These are phyloP conservation scores for Teleopsis dalmanni DNA, from an alignment of 1,140 invertebrate species.

Conservation along the genomic window DNA sequence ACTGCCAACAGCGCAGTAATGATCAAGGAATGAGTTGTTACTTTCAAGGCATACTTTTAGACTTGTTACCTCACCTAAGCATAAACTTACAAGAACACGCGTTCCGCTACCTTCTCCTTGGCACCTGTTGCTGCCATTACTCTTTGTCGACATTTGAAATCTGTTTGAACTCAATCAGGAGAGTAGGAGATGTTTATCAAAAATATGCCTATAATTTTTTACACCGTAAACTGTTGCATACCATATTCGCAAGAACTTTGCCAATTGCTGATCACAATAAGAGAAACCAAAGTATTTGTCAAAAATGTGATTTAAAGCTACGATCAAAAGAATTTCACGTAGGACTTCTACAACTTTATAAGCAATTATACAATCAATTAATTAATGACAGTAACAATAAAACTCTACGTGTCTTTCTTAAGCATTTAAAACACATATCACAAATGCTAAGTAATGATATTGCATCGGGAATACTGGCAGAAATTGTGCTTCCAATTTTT, in stretches of 20 bases:
- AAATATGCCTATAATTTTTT: conserved; percentile 37
- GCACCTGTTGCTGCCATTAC: conserved; percentile 38
- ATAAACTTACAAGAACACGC: conserved; percentile 28
- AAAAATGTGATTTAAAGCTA: conserved; percentile 29
- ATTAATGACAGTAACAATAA: background rate
- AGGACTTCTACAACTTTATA: conserved; percentile 27
- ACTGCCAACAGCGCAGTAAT: conserved; percentile 21
- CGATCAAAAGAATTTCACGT: conserved; percentile 28
- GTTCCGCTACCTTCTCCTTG: conserved; percentile 26
- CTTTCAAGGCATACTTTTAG: conserved; percentile 32
- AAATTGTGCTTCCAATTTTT: conserved; percentile 35
- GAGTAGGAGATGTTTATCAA: conserved; percentile 23
- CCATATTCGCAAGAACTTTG: conserved; percentile 21
- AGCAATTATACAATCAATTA: conserved; percentile 7
- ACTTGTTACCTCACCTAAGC: conserved; percentile 21
- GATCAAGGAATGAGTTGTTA: no score
- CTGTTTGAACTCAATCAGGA: conserved; percentile 22
- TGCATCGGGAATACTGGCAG: conserved; percentile 30
- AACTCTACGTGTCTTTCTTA: conserved; percentile 18
- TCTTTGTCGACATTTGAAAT: conserved; percentile 21
- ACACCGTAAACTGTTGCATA: conserved; percentile 28
- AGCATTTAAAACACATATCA: conserved; percentile 36
- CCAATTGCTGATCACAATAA: background rate
- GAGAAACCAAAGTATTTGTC: conserved; percentile 11
- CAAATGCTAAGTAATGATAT: conserved; percentile 30